Percentiles rank a stretch among this genome's conserved stretches.
Conservation (phyloP, 2,888 invertebrate species). For the Oxytorus armatus region DNA sequence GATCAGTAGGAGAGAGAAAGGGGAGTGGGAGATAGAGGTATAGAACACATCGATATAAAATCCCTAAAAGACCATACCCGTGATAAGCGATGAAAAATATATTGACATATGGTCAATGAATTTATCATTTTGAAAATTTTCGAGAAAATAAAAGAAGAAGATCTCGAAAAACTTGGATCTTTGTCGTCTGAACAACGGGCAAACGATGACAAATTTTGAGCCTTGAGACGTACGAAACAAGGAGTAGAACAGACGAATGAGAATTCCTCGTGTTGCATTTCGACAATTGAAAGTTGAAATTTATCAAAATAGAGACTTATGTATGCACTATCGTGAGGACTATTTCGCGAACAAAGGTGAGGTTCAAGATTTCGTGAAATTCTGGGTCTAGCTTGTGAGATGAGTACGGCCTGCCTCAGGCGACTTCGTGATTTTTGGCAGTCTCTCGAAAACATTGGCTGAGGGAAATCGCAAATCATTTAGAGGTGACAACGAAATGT, state of each 20-base stretch:
- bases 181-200: too few relatives aligned
- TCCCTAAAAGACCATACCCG: too few relatives aligned
- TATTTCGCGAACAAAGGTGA: constrained; percentile 71
- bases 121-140: too few relatives aligned
- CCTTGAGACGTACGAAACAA: neutral
- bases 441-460: constrained; percentile 39
- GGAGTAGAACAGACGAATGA: constrained; percentile 2
- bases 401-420: too few relatives aligned
- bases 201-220: neutral
- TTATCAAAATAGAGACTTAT: constrained; percentile 60
- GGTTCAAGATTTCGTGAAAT: constrained; percentile 71
- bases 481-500: constrained; percentile 52
- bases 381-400: constrained; percentile 31
- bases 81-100: too few relatives aligned
- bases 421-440: constrained; percentile 67
- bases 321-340: constrained; percentile 44
- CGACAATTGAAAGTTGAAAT: constrained; percentile 52
- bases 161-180: too few relatives aligned
- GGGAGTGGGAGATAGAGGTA: too few relatives aligned
- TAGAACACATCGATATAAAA: too few relatives aligned
- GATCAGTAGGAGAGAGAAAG: too few relatives aligned
- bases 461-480: constrained; percentile 65
- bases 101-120: too few relatives aligned
- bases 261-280: constrained; percentile 49
- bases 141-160: too few relatives aligned